Evolutionary conservation across 2,888 invertebrate genomes (phyloP), one percentile per base, ranked within the genome.

Genomic region (Epirrhoe tristata): DNA sequence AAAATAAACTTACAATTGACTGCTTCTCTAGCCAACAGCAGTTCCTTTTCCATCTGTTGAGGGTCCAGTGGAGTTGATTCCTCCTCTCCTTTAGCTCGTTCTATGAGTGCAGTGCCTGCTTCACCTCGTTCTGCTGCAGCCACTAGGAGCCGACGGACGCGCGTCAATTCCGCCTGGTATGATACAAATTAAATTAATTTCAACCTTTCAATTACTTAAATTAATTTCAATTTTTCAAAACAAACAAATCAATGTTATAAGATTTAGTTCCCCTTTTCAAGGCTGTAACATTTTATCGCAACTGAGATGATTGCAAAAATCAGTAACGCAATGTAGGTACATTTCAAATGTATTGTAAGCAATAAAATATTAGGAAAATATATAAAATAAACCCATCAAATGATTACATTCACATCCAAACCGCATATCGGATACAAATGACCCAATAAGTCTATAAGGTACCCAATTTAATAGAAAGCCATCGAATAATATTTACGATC

Each of bases 11-110:
- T 73, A 94, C 94, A 94, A 65, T 89, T 95, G 34, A 97, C 94
- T 55, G 97, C 97, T 89, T 97, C 97, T 85, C 96, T 96, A 17
- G 97, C 97, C 70, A 97, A 94, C 67, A 96, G 95, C 66, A 97
- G 93, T 80, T 97, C 97, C 79, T 96, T 95, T 80, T 96, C 96
- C 56, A 96, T 87, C 64, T 94, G 95, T 67, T 94, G 89, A 77
- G 95, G 94, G 59, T 95, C 95, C 0, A 91, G 76, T 1, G 94
- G 84, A 83, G 95, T 81, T 66, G 92, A 84, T n/a, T 94, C 75
- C 61, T 81, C 80, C 71, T 89, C 94, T n/a, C 94, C 94, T 58
- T 95, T 94, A 34, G 95, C 94, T 36, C 95, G 94, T 66, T 95
- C 95, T 51, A 94, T 79, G 48, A 93, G 78, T 4, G 88, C 81